phyloP scores from a whole-genome alignment of 2,888 invertebrate genomes.

The Amphipyra tragopoginis region DNA sequence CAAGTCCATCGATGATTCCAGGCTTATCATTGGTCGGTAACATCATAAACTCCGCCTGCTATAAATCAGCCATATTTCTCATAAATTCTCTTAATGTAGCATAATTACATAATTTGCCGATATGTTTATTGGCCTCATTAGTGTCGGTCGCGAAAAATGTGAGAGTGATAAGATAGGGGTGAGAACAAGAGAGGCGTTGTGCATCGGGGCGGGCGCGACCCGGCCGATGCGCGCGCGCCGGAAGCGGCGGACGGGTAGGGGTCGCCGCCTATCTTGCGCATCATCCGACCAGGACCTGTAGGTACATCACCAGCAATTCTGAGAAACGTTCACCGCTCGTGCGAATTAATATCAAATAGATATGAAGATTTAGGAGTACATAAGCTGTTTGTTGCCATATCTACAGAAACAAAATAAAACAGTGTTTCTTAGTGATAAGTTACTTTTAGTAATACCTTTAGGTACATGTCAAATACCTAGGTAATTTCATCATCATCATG shows the following conservation, averaged over 20 bases:
- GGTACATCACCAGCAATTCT: conserved; percentile 54
- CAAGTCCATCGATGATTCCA: conserved; percentile 28
- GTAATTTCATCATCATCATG: too few relatives aligned
- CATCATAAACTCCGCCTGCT: conserved; percentile 55
- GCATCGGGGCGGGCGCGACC: conserved; percentile 55
- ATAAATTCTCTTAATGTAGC: conserved; percentile 69
- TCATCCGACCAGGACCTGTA: conserved; percentile 51
- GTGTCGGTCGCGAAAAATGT: conserved; percentile 83
- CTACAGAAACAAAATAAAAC: conserved; percentile 20
- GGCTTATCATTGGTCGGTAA: conserved; percentile 52
- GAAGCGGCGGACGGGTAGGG: conserved; percentile 71
- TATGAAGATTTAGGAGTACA: too few relatives aligned
- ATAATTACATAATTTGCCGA: conserved; percentile 77
- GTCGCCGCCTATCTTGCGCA: conserved; percentile 68
- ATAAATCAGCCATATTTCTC: conserved; percentile 66
- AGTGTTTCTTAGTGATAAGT: too few relatives aligned
- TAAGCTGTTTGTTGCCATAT: conserved; percentile 8
- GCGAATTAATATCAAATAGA: conserved; percentile 15
- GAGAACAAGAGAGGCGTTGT: conserved; percentile 82
- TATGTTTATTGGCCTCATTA: conserved; percentile 83
- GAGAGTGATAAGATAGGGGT: conserved; percentile 86
- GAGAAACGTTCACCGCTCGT: conserved; percentile 39
- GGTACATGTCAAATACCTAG: too few relatives aligned
- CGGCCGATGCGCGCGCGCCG: conserved; percentile 61
- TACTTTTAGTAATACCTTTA: too few relatives aligned